Evolutionary conservation across 2,113 vertebrate species (phyloP).

Genomic region (Aspidoscelis tigris): DNA sequence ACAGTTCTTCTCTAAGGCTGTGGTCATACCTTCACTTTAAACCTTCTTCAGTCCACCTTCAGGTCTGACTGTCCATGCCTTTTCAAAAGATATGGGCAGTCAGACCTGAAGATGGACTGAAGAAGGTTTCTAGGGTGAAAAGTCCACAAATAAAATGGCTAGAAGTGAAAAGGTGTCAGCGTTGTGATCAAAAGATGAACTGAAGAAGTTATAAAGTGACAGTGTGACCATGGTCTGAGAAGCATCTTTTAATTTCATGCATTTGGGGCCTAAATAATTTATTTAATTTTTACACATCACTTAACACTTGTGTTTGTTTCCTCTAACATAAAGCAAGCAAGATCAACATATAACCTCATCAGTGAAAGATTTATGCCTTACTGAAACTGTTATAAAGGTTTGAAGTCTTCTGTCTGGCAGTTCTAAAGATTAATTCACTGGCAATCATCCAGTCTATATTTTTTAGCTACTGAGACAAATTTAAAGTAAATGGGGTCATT

Average conservation of each 20-base stretch:
- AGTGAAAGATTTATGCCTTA: conserved; percentile 37
- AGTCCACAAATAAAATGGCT: too few species aligned
- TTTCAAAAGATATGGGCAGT: too few species aligned
- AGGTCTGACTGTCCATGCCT: too few species aligned
- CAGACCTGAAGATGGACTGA: too few species aligned
- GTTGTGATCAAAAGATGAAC: too few species aligned
- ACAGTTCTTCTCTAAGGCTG: background rate
- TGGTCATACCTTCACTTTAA: too few species aligned
- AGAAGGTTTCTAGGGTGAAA: too few species aligned
- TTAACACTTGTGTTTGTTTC: background rate
- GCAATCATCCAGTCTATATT: conserved; percentile 17
- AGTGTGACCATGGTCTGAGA: background rate
- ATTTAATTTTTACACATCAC: background rate
- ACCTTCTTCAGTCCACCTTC: too few species aligned
- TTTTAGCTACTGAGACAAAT: background rate
- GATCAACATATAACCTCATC: background rate
- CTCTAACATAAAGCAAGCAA: conserved; percentile 22
- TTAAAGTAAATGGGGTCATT: conserved; percentile 44
- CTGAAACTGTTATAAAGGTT: conserved; percentile 35
- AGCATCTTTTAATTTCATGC: background rate
- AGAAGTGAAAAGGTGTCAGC: too few species aligned
- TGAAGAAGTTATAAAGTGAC: too few species aligned
- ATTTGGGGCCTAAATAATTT: background rate
- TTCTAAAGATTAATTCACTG: conserved; percentile 52
- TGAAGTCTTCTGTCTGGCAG: conserved; percentile 36